Evolutionary conservation across 1,140 invertebrate genomes (phyloP).

Genomic region (Magallana gigas): DNA sequence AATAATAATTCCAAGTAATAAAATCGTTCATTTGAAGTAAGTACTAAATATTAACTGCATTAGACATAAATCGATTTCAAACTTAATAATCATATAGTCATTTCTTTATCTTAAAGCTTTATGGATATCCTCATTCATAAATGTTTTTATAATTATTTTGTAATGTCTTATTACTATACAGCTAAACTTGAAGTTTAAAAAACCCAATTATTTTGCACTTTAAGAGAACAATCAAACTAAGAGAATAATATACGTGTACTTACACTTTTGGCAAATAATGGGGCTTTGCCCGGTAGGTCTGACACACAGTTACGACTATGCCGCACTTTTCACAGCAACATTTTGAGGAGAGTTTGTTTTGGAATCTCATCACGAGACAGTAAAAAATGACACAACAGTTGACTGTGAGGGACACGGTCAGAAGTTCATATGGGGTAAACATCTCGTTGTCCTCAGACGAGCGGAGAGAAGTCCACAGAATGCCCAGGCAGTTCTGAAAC

Average conservation of each 20-base stretch:
- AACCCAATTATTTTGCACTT: too few relatives aligned
- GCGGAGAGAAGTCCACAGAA: neutral
- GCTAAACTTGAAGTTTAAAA: too few relatives aligned
- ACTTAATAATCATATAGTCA: too few relatives aligned
- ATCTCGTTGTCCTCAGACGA: neutral
- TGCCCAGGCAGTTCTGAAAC: neutral
- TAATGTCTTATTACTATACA: too few relatives aligned
- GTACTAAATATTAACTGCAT: too few relatives aligned
- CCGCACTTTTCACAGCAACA: slow-evolving; percentile 25
- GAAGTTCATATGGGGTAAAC: neutral
- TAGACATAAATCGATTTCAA: too few relatives aligned
- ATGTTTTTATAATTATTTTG: too few relatives aligned
- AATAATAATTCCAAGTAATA: too few relatives aligned
- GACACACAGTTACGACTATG: neutral
- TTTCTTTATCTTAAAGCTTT: too few relatives aligned
- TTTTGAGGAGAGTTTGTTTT: neutral
- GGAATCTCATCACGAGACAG: neutral
- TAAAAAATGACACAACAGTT: neutral
- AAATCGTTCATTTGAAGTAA: too few relatives aligned
- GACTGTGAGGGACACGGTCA: neutral
- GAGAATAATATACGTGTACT: neutral
- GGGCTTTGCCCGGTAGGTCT: neutral
- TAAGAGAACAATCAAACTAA: too few relatives aligned
- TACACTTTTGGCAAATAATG: slow-evolving; percentile 14
- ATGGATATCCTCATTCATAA: too few relatives aligned